These are phyloP conservation scores for Microcebus murinus DNA, from an alignment of 2,113 vertebrate genomes.

Conservation along the genomic window DNA sequence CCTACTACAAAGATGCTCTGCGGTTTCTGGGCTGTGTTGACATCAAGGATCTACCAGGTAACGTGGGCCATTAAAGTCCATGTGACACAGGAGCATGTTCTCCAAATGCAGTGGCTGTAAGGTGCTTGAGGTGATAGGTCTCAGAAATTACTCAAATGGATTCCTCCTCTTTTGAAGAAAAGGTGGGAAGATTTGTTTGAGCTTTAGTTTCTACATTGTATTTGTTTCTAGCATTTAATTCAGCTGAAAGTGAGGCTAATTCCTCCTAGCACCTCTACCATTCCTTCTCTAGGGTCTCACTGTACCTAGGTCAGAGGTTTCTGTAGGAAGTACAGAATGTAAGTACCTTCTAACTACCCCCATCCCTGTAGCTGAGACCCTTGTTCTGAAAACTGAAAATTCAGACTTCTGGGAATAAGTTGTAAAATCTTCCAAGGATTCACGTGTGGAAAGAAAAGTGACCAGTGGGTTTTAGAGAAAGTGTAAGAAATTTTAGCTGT, in stretches of 20 bases:
- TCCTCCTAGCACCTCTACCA: neutral
- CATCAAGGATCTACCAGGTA: conserved; percentile 95
- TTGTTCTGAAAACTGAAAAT: neutral
- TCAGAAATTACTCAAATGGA: neutral
- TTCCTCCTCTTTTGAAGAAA: neutral
- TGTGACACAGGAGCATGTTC: fast-evolving
- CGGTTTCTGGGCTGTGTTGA: conserved; percentile 97
- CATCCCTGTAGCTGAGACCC: neutral
- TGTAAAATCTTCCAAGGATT: neutral
- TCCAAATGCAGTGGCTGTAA: fast-evolving
- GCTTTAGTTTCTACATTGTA: neutral
- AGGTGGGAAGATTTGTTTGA: neutral
- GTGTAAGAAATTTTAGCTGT: neutral
- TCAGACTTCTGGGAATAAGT: too few species aligned
- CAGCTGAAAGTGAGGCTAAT: too few species aligned
- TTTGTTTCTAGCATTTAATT: neutral
- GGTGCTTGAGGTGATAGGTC: neutral
- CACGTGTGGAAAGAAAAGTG: neutral
- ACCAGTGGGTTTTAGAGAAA: neutral
- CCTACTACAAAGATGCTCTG: conserved; percentile 97
- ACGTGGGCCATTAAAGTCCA: fast-evolving
- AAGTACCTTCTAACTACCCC: neutral
- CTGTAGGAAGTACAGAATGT: neutral
- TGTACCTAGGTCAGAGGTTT: neutral
- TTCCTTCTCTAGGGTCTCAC: neutral